phyloP scores from a whole-genome alignment of 2,888 invertebrate species.

The Lasioglossum villosulum region DNA sequence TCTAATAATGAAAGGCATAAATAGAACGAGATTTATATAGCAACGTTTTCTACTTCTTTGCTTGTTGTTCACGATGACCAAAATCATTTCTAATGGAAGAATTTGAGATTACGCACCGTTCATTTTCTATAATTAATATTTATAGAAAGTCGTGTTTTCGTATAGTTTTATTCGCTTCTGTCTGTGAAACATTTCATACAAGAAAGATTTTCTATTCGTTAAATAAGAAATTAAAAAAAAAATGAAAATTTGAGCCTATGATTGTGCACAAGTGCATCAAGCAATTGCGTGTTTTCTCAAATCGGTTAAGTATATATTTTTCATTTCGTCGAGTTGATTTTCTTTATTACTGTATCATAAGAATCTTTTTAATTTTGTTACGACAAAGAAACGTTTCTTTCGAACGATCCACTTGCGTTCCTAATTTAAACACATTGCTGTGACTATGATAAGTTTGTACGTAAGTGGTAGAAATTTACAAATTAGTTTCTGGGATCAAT shows the following conservation, averaged over 20 bases:
- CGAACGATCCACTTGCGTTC: slow-evolving; percentile 70
- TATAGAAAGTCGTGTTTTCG: not conserved
- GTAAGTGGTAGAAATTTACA: slow-evolving; percentile 69
- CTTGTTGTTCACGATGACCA: slow-evolving; percentile 50
- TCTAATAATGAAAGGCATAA: slow-evolving; percentile 46
- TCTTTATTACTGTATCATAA: slow-evolving; percentile 42
- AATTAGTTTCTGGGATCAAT: slow-evolving; percentile 77
- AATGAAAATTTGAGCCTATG: slow-evolving; percentile 50
- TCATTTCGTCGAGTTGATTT: slow-evolving; percentile 18
- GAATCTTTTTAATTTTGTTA: slow-evolving; percentile 41
- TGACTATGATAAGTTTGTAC: slow-evolving; percentile 78
- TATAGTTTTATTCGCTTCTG: not conserved
- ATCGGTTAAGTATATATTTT: slow-evolving; percentile 23
- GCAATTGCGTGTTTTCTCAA: slow-evolving; percentile 33
- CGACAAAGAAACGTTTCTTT: slow-evolving; percentile 44
- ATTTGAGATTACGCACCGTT: not conserved
- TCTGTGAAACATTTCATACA: not conserved
- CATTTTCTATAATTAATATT: slow-evolving; percentile 10
- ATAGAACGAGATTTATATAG: slow-evolving; percentile 53
- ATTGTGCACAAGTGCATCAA: slow-evolving; percentile 27
- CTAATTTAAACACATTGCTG: slow-evolving; percentile 74
- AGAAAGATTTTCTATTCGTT: not conserved
- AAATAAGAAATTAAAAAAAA: not conserved
- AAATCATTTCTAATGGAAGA: slow-evolving; percentile 30
- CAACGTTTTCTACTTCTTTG: slow-evolving; percentile 41